Conservation (phyloP, 2,113 vertebrate genomes). For the Apodemus sylvaticus region DNA sequence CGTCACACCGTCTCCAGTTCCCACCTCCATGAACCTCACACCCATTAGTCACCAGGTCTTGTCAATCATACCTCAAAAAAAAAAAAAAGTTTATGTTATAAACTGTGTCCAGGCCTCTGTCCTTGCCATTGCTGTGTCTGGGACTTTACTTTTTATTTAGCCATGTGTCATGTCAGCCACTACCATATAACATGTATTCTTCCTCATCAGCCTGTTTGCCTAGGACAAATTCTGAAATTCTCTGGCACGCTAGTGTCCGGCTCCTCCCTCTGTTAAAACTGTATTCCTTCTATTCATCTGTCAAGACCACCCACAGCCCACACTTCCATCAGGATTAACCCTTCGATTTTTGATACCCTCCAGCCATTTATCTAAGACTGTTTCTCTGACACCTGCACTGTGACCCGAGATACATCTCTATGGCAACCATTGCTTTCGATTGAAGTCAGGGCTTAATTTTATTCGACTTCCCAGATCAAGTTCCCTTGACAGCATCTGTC, state of each 20-base stretch:
- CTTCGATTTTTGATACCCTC: background rate
- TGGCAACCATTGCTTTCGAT: background rate
- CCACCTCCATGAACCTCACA: background rate
- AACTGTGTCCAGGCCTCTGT: background rate
- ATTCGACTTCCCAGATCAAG: background rate
- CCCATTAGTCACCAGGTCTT: background rate
- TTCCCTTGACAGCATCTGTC: background rate
- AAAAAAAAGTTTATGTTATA: background rate
- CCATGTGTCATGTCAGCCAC: background rate
- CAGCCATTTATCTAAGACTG: background rate
- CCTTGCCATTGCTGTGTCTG: background rate
- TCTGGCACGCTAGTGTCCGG: background rate
- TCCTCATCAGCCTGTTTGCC: background rate
- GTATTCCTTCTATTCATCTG: background rate
- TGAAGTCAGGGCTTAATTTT: background rate
- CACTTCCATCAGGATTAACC: background rate
- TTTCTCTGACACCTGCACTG: background rate
- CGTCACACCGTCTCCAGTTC: background rate
- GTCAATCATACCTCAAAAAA: background rate
- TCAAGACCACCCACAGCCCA: background rate
- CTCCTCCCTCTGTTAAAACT: background rate
- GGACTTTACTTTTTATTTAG: background rate
- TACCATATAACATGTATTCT: background rate
- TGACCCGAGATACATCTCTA: background rate
- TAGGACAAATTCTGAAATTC: background rate